phyloP scores from a whole-genome alignment of 1,140 invertebrate genomes.

The Diorhabda sublineata region DNA sequence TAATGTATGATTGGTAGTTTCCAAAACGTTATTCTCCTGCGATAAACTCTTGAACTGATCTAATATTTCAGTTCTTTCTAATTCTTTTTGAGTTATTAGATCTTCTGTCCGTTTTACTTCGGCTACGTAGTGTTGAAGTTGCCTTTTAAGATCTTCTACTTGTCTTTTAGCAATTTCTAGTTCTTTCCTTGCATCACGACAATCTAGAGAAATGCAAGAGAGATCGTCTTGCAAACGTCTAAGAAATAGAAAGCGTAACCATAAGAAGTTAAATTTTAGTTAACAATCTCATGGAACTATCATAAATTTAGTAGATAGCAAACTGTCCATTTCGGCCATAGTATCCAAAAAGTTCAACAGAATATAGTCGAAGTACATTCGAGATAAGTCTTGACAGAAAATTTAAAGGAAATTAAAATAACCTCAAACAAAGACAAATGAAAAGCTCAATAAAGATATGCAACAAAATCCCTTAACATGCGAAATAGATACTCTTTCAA shows the following conservation, averaged over 20 bases:
- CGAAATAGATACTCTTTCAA: too few species aligned
- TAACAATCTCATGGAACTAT: too few species aligned
- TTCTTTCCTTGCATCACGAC: conserved; percentile 53
- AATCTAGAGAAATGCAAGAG: conserved; percentile 50
- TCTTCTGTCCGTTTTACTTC: conserved; percentile 68
- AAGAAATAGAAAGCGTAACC: not conserved
- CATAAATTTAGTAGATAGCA: too few species aligned
- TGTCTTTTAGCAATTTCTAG: conserved; percentile 60
- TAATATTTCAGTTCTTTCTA: conserved; percentile 66
- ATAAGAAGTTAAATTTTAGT: too few species aligned
- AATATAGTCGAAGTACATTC: too few species aligned
- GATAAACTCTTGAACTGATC: conserved; percentile 68
- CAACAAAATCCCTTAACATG: too few species aligned
- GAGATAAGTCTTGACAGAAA: too few species aligned
- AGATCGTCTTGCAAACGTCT: conserved; percentile 63
- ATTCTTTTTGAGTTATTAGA: conserved; percentile 62
- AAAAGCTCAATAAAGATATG: too few species aligned
- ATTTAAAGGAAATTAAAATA: too few species aligned
- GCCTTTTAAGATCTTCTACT: conserved; percentile 62
- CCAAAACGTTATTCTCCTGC: conserved; percentile 64
- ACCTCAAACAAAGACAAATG: too few species aligned
- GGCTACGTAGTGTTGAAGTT: conserved; percentile 67
- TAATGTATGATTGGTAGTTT: conserved; percentile 67
- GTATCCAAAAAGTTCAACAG: not conserved
- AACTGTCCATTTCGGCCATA: not conserved